Evolutionary conservation across 1,140 invertebrate species (phyloP).

Genomic region (silkworm (Bombyx mori)): ASM3026992v2 NC_085118.1:8560501-8561000

Average conservation of each 20-base stretch:
- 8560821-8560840: constrained; percentile 68
- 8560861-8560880: constrained; percentile 60
- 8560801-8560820: constrained; percentile 13
- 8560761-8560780: too few species aligned
- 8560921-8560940: constrained; percentile 43
- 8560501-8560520: constrained; percentile 63
- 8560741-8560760: neutral
- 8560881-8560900: constrained; percentile 42
- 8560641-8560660: too few species aligned
- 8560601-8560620: neutral
- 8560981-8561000: neutral
- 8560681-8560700: too few species aligned
- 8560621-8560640: too few species aligned
- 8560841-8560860: constrained; percentile 42
- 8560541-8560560: constrained; percentile 28
- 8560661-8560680: too few species aligned
- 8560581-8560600: neutral
- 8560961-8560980: constrained; percentile 18
- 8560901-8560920: constrained; percentile 42
- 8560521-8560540: constrained; percentile 45
- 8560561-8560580: constrained; percentile 15
- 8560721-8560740: neutral
- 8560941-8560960: constrained; percentile 61
- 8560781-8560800: too few species aligned
- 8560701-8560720: too few species aligned